Evolutionary conservation across 2,113 vertebrate species (phyloP).

Genomic region (Trichomycterus rosablanca): DNA sequence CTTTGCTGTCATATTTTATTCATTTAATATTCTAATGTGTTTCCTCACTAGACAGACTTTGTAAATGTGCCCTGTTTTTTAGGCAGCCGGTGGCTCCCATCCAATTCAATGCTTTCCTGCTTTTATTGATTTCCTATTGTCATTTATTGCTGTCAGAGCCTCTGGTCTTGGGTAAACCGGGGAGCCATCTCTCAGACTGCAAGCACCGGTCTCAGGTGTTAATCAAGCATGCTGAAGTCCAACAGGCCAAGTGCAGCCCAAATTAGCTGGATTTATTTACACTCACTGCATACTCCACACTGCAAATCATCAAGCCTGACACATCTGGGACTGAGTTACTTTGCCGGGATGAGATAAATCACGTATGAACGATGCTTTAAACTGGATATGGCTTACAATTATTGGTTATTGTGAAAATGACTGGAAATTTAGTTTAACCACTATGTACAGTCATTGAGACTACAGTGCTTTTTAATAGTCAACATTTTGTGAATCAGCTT

Average conservation of each 20-base stretch:
- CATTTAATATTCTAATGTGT: slow-evolving; percentile 49
- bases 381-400: background rate
- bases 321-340: slow-evolving; percentile 16
- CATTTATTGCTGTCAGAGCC: slow-evolving; percentile 41
- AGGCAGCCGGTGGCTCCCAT: slow-evolving; percentile 36
- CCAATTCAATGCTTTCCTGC: slow-evolving; percentile 23
- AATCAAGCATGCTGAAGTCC: slow-evolving; percentile 35
- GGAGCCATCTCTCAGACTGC: slow-evolving; percentile 37
- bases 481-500: too few relatives aligned
- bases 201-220: slow-evolving; percentile 36
- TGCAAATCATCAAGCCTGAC: slow-evolving; percentile 39
- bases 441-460: too few relatives aligned
- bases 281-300: slow-evolving; percentile 53
- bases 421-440: too few relatives aligned
- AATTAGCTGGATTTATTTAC: slow-evolving; percentile 49
- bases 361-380: slow-evolving; percentile 17
- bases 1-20: slow-evolving; percentile 45
- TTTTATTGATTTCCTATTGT: slow-evolving; percentile 39
- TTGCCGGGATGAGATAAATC: background rate
- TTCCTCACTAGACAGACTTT: slow-evolving; percentile 32
- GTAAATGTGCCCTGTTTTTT: slow-evolving; percentile 30
- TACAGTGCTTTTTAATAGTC: too few relatives aligned
- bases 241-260: slow-evolving; percentile 12
- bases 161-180: slow-evolving; percentile 26
- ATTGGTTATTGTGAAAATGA: slow-evolving; percentile 8